phyloP scores from a whole-genome alignment of 2,113 vertebrate genomes.

The human region GRCh38 chr1:101234501-101235000 shows the following conservation, averaged over 20 bases:
- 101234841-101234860: neutral
- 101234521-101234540: neutral
- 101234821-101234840: neutral
- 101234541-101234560: neutral
- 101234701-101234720: neutral
- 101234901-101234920: neutral
- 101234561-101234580: neutral
- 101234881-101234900: neutral
- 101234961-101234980: neutral
- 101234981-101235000: neutral
- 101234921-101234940: neutral
- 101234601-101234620: neutral
- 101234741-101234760: conserved; percentile 33
- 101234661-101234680: conserved; percentile 33
- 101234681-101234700: neutral
- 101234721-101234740: neutral
- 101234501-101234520: neutral
- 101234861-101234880: neutral
- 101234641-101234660: neutral
- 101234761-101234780: neutral
- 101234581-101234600: neutral
- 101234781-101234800: neutral
- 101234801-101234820: neutral
- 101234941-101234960: neutral
- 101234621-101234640: neutral